A percentile compares a stretch with the other conserved stretches of the same genome.
Conservation (phyloP, 2,797 vertebrate species). For the Melanotaenia nigrans region DNA sequence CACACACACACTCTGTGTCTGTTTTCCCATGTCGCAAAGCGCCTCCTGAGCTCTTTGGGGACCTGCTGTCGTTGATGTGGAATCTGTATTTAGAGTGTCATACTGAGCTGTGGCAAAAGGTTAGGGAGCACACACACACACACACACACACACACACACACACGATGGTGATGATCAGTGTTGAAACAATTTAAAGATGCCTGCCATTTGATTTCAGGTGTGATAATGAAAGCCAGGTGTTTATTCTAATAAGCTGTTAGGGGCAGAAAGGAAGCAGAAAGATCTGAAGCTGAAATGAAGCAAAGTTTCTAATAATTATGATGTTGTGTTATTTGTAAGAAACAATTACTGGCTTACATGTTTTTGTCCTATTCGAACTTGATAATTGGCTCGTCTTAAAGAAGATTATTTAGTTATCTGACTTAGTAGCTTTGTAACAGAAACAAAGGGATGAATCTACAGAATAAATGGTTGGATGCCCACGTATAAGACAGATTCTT, state of each 20-base stretch:
- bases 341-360: no score
- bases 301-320: no score
- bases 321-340: no score
- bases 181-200: conserved; percentile 45
- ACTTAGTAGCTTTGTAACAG: no score
- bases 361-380: no score
- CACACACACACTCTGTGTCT: conserved; percentile 6
- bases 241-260: conserved; percentile 45
- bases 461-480: no score
- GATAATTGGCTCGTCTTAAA: no score
- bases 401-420: no score
- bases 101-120: conserved; percentile 56
- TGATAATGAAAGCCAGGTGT: conserved; percentile 76
- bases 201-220: conserved; percentile 54
- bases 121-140: conserved; percentile 35
- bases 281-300: conserved; percentile 19
- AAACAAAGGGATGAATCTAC: no score
- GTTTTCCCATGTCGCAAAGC: conserved; percentile 38
- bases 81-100: conserved; percentile 68
- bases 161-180: conserved; percentile 45
- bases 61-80: conserved; percentile 66
- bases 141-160: conserved; percentile 21
- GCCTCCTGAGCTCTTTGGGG: conserved; percentile 57
- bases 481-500: no score
- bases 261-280: background rate